phyloP scores from a whole-genome alignment of 2,113 vertebrate genomes.

The Choloepus hoffmanni region DNA sequence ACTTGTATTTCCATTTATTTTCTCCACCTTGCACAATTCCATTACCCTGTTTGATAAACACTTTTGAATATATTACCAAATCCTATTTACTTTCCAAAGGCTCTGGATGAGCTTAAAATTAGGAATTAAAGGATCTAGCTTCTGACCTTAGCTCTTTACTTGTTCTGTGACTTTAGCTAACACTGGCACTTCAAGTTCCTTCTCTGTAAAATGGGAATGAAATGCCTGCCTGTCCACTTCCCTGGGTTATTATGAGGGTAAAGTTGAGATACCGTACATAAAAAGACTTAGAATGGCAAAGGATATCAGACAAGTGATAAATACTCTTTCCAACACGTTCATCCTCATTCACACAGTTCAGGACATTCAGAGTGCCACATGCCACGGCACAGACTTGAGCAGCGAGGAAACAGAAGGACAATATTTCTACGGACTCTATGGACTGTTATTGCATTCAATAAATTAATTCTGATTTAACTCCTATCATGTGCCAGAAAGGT shows the following conservation, averaged over 20 bases:
- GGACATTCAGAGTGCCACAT: not conserved
- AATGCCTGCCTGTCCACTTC: not conserved
- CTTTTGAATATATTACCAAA: not conserved
- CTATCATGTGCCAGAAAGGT: not conserved
- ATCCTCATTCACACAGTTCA: not conserved
- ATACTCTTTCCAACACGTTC: not conserved
- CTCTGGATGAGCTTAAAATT: not conserved
- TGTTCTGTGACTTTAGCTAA: not conserved
- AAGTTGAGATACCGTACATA: not conserved
- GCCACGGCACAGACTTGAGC: not conserved
- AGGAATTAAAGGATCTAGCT: not conserved
- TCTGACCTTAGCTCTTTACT: not conserved
- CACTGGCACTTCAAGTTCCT: not conserved
- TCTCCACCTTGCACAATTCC: not conserved
- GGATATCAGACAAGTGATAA: not conserved
- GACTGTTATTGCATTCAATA: not conserved
- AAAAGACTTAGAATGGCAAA: not conserved
- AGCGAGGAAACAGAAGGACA: not conserved
- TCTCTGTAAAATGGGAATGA: not conserved
- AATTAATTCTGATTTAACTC: not conserved
- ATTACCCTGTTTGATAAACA: not conserved
- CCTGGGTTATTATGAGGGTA: not conserved
- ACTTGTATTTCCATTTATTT: slow-evolving; percentile 21
- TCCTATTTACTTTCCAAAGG: not conserved
- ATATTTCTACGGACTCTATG: not conserved